These are phyloP conservation scores for Hyppa rectilinea DNA, from an alignment of 2,888 invertebrate species.

Conservation along the genomic window DNA sequence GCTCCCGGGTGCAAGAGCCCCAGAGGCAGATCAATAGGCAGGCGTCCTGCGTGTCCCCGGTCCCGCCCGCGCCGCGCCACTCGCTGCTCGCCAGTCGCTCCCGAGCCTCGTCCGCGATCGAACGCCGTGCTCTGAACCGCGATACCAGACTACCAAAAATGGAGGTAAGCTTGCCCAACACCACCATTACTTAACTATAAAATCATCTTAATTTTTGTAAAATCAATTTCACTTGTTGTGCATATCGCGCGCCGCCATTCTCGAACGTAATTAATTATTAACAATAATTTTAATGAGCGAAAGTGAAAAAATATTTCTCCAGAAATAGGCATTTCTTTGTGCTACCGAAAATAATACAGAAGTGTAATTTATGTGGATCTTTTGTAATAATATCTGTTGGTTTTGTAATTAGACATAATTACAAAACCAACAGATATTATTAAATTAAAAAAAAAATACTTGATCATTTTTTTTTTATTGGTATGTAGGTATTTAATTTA, in stretches of 20 bases:
- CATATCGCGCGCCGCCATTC: slow-evolving; percentile 21
- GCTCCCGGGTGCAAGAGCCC: slow-evolving; percentile 80
- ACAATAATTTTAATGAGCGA: slow-evolving; percentile 46
- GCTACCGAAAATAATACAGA: slow-evolving; percentile 35
- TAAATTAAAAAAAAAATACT: too few species aligned
- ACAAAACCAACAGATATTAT: too few species aligned
- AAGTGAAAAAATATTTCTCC: slow-evolving; percentile 29
- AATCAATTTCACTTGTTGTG: slow-evolving; percentile 22
- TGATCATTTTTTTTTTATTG: background rate
- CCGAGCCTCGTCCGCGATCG: slow-evolving; percentile 42
- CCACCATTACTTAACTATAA: slow-evolving; percentile 12
- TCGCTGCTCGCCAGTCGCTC: slow-evolving; percentile 62
- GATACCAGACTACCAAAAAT: slow-evolving; percentile 62
- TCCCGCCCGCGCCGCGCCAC: slow-evolving; percentile 67
- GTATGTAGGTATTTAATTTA: background rate
- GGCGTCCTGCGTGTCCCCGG: slow-evolving; percentile 76
- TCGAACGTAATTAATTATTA: slow-evolving; percentile 3
- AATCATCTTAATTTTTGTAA: background rate
- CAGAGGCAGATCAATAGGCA: slow-evolving; percentile 84
- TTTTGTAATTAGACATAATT: slow-evolving; percentile 15
- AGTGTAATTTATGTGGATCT: slow-evolving; percentile 37
- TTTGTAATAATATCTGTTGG: slow-evolving; percentile 4
- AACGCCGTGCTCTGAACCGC: slow-evolving; percentile 39
- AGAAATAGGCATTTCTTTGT: slow-evolving; percentile 51
- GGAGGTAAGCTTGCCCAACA: slow-evolving; percentile 72